A percentile compares a stretch with the other conserved stretches of the same genome.
phyloP scores from a whole-genome alignment of 2,888 invertebrate species.

The Drosophila mimetica region DNA sequence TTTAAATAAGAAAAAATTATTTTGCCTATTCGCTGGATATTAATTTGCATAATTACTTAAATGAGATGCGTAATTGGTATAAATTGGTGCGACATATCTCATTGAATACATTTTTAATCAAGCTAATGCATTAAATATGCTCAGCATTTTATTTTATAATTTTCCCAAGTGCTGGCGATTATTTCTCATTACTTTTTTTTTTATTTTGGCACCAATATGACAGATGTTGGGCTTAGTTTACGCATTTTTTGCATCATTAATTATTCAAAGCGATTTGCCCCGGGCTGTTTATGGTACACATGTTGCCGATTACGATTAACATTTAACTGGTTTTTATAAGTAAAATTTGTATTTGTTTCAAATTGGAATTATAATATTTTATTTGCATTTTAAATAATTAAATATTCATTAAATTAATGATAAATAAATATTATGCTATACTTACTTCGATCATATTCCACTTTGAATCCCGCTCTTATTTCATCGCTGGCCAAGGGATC shows the following conservation, averaged over 20 bases:
- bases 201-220: constrained; percentile 4
- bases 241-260: constrained; percentile 22
- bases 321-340: background rate
- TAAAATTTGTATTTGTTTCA: too few species aligned
- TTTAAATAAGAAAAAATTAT: constrained; percentile 32
- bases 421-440: constrained; percentile 50
- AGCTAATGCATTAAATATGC: constrained; percentile 52
- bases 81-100: constrained; percentile 38
- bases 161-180: constrained; percentile 21
- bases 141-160: constrained; percentile 42
- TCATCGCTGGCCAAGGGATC: constrained; percentile 96
- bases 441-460: constrained; percentile 97
- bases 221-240: constrained; percentile 37
- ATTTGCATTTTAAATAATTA: background rate
- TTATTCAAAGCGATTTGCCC: constrained; percentile 29
- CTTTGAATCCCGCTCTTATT: constrained; percentile 96
- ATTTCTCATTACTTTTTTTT: constrained; percentile 10
- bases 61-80: constrained; percentile 66
- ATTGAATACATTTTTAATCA: constrained; percentile 55
- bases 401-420: background rate
- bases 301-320: constrained; percentile 6
- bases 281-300: background rate
- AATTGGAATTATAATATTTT: too few species aligned
- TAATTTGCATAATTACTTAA: constrained; percentile 72
- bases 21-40: constrained; percentile 28